Conservation (phyloP, 2,797 vertebrate genomes). For the Heliangelus exortis region DNA sequence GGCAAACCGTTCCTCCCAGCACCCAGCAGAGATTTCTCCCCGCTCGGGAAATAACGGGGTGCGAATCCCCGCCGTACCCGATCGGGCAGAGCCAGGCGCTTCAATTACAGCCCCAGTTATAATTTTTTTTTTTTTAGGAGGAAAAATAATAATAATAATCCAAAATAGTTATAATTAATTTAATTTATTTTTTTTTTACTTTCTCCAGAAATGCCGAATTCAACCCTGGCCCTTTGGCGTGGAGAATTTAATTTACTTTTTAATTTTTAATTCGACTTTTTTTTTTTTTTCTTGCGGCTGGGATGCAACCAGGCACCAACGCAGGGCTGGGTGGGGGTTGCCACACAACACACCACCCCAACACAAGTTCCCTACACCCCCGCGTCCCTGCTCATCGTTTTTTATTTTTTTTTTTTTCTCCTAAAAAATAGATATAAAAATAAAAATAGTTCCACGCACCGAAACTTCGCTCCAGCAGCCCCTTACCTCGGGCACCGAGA, state of each 20-base stretch:
- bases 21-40: background rate
- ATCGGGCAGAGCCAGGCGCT: background rate
- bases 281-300: background rate
- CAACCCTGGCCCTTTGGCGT: background rate
- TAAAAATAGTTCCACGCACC: background rate
- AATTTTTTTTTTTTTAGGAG: background rate
- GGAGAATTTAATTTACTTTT: background rate
- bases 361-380: background rate
- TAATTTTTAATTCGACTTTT: too few relatives aligned
- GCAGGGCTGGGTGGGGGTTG: background rate
- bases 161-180: background rate
- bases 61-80: background rate
- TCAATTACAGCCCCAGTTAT: background rate
- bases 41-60: background rate
- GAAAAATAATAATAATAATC: background rate
- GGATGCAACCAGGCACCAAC: background rate
- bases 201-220: background rate
- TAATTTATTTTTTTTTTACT: background rate
- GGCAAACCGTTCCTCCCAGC: background rate
- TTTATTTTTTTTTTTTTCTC: accelerated
- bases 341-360: background rate
- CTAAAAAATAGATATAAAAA: background rate
- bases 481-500: constrained; percentile 53
- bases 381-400: accelerated
- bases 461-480: background rate